Evolutionary conservation across 2,888 invertebrate species (phyloP), one percentile per base, ranked within the genome.

Genomic region (Drosophila vallismaia): DNA sequence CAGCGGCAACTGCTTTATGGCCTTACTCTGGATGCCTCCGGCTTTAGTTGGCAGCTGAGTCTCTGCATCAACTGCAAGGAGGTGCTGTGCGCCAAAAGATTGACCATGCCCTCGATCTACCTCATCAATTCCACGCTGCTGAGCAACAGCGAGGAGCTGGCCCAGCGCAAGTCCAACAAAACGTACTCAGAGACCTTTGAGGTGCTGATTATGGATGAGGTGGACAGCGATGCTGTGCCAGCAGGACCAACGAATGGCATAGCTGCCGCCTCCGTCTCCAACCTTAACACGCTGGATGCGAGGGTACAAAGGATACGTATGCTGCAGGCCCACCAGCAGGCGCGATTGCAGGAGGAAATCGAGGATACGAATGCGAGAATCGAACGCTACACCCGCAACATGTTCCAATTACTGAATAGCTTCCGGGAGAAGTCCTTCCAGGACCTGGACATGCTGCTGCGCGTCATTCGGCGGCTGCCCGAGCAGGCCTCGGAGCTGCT

Each of bases 281-380:
- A 58, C 48, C 54, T 75, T 24, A 59, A 52, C 28, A 55, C 44
- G 0, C 8, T 66, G 19, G 86, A 88, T 63, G 71, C 76, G 0
- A 71, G 73, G 14, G 76, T 77, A 45, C 80, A 82, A 53, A 89
- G 90, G 3, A 49, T 89, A 24, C 86, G 88, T 7, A 89, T 89
- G 46, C 59, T 92, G 44, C 83, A 85, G 85, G 94, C 94, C 79
- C 94, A 95, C 84, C 93, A 96, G 68, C 94, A 94, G 66, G 94
- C 94, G 77, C 94, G 94, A 50, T 91, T 97, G 55, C 94, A 95
- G 88, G 93, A 93, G 49, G 95, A 96, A 91, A 93, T 95, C 54
- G 93, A 93, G 48, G 93, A 94, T 2, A 94, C 95, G 49, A 96
- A 96, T 86, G 95, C 95, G 80, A 93, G 95, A 76, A 95, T 97